These are phyloP conservation scores for Endotricha flammealis DNA, from an alignment of 2,888 invertebrate genomes.

Conservation along the genomic window DNA sequence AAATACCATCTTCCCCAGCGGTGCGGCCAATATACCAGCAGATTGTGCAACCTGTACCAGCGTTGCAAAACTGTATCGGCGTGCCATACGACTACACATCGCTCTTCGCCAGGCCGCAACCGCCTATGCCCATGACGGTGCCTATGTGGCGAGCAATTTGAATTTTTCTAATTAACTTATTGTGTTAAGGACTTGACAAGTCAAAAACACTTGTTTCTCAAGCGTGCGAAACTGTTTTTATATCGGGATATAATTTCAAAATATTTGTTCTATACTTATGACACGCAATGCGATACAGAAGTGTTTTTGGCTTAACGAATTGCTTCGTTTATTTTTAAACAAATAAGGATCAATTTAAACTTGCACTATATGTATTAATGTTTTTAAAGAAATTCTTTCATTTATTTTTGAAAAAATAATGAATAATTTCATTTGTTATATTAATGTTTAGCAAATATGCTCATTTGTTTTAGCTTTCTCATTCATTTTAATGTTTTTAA, in stretches of 20 bases:
- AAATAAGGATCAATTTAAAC: conserved; percentile 24
- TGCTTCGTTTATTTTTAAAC: conserved; percentile 25
- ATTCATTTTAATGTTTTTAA: conserved; percentile 3
- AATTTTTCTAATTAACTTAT: too few species aligned
- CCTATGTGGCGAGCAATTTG: conserved; percentile 45
- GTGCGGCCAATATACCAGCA: conserved; percentile 37
- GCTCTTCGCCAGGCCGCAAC: conserved; percentile 34
- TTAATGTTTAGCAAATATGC: not conserved
- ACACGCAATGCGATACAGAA: too few species aligned
- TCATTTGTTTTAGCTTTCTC: conserved; percentile 8
- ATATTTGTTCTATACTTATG: too few species aligned
- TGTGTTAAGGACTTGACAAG: too few species aligned
- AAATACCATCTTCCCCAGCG: conserved; percentile 32
- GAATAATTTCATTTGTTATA: conserved; percentile 17
- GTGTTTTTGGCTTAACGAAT: too few species aligned
- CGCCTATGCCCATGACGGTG: conserved; percentile 33
- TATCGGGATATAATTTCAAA: too few species aligned
- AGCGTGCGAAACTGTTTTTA: conserved; percentile 14
- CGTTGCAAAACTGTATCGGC: conserved; percentile 35
- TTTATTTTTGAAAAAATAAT: conserved; percentile 26
- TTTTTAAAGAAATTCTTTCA: too few species aligned
- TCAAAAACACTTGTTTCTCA: too few species aligned
- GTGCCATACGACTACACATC: conserved; percentile 43
- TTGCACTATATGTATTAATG: conserved; percentile 1
- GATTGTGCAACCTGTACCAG: conserved; percentile 33